Base-by-base conservation (phyloP, 2,113 vertebrate species). In the Semicossyphus pulcher region DNA sequence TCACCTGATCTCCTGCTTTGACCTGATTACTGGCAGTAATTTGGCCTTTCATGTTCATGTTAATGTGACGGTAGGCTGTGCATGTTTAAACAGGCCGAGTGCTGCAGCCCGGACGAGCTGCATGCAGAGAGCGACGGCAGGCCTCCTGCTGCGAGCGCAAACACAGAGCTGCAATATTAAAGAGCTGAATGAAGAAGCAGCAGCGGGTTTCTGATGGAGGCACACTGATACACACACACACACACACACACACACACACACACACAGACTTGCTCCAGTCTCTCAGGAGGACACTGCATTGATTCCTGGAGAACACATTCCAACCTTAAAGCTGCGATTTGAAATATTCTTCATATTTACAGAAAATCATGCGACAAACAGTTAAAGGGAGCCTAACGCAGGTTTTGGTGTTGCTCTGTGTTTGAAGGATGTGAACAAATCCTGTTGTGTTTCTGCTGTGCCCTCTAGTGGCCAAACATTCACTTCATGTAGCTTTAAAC, bases 141-240 rank as follows among this genome's bases (percentile, higher is more conserved):
- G 14, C 31, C 44, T 16, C 67, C 67, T 20, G 67, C 54, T 70
- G 67, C 0, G 54, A 39, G 28, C 20, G 5, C 37, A 5, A 18
- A 54, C 58, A 62, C 69, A 61, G 8, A 51, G 37, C 49, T 63
- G 70, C 59, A 37, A 36, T 47, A 63, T 63, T 36, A 47, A 45
- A 72, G 52, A 28, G 21, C 39, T 10, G 52, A 45, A 15, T 10
- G 41, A 26, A 36, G 65, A 37, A 20, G 47, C 31, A 36, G 61
- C 44, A 39, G n/a, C n/a, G n/a, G n/a, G n/a, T n/a, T n/a, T n/a
- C n/a, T n/a, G n/a, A n/a, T 18, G 29, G 20, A 47, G 9, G 21
- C 42, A 62, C 0, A 48, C 59, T 2, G 4, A 25, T 15, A 49
- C 31, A 25, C 21, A 26, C 21, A 8, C 18, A 15, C 4, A 47